Percentiles rank a stretch among this genome's conserved stretches.
These are phyloP conservation scores for Linnaemya vulpina DNA, from an alignment of 2,888 invertebrate species.

Conservation along the genomic window DNA sequence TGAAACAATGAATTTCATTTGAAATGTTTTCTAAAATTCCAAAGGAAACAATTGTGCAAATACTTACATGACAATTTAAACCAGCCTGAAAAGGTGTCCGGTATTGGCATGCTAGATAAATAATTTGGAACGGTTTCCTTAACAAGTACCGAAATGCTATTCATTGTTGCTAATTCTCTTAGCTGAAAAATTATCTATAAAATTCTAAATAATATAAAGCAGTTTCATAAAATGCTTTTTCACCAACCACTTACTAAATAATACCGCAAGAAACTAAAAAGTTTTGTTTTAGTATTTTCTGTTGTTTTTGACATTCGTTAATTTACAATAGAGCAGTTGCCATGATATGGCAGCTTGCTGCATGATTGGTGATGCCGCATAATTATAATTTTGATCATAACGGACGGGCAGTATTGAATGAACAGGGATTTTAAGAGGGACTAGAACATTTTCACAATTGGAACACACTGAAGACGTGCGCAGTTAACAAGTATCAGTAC, in stretches of 20 bases:
- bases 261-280: slow-evolving; percentile 47
- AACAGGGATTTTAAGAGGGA: background rate
- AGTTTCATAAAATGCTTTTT: background rate
- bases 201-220: background rate
- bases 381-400: background rate
- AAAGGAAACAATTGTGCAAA: background rate
- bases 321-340: background rate
- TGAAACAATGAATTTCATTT: too few species aligned
- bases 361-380: slow-evolving; percentile 4
- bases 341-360: background rate
- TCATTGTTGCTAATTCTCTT: slow-evolving; percentile 85
- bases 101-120: slow-evolving; percentile 91
- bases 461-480: too few species aligned
- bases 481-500: too few species aligned
- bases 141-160: slow-evolving; percentile 89
- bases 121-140: slow-evolving; percentile 93
- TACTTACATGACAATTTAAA: slow-evolving; percentile 91
- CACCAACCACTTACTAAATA: slow-evolving; percentile 46
- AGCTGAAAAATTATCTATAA: slow-evolving; percentile 2
- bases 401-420: background rate
- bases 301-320: slow-evolving; percentile 52
- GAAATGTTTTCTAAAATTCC: background rate
- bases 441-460: background rate
- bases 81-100: slow-evolving; percentile 92
- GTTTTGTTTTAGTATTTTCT: slow-evolving; percentile 7